A percentile compares a stretch with the other conserved stretches of the same genome.
These are phyloP conservation scores for Prietella phreatophila DNA, from an alignment of 2,113 vertebrate genomes.

Conservation along the genomic window DNA sequence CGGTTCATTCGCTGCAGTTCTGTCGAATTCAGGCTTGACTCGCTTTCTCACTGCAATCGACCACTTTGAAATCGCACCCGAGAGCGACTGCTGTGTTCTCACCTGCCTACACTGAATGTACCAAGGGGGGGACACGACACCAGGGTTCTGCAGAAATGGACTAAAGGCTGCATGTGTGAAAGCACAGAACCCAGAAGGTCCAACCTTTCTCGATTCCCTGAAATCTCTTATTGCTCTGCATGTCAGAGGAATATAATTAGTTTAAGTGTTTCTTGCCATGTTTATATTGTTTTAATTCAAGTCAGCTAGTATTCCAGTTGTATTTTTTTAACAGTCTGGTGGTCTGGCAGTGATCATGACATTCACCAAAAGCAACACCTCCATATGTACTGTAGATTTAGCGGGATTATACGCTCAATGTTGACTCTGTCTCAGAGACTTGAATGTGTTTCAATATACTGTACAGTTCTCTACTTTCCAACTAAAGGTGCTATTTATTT, in stretches of 20 bases:
- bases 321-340: neutral
- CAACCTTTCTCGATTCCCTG: neutral
- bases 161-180: neutral
- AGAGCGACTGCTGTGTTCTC: neutral
- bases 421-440: constrained; percentile 8
- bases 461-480: constrained; percentile 35
- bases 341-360: constrained; percentile 8
- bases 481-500: constrained; percentile 29
- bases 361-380: constrained; percentile 4
- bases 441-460: constrained; percentile 15
- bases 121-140: neutral
- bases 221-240: too few relatives aligned
- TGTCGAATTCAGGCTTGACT: neutral
- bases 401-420: constrained; percentile 10
- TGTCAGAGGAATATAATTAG: neutral
- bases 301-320: constrained; percentile 18
- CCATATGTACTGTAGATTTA: constrained; percentile 6
- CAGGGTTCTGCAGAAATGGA: neutral
- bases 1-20: neutral
- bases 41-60: neutral
- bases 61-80: neutral
- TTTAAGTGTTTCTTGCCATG: neutral
- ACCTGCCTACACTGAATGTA: neutral
- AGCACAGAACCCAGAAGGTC: neutral
- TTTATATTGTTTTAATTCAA: constrained; percentile 13